These are phyloP conservation scores for Drosophila tristis DNA, from an alignment of 1,140 invertebrate species.

Conservation along the genomic window DNA sequence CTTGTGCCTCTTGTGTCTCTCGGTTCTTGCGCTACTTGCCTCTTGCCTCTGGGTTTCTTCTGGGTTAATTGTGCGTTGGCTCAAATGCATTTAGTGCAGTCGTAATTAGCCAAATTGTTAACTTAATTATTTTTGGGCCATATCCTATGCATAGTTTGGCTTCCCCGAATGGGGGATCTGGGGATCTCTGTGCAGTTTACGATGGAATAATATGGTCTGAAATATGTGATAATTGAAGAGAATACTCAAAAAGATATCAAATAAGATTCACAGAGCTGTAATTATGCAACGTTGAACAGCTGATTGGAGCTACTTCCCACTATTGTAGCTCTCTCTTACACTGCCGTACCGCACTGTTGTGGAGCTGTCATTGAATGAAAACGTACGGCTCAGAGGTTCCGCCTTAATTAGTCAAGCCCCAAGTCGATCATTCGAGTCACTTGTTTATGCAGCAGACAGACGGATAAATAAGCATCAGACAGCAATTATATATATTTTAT, in stretches of 20 bases:
- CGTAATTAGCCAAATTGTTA: slow-evolving; percentile 50
- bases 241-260: slow-evolving; percentile 24
- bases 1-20: slow-evolving; percentile 1
- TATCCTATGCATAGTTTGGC: slow-evolving; percentile 27
- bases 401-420: slow-evolving; percentile 47
- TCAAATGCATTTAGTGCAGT: slow-evolving; percentile 47
- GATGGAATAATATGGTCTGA: too few relatives aligned
- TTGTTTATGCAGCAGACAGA: slow-evolving; percentile 54
- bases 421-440: slow-evolving; percentile 42
- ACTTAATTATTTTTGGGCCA: slow-evolving; percentile 42
- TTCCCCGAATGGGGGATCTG: too few relatives aligned
- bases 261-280: neutral
- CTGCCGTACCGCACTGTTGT: slow-evolving; percentile 10
- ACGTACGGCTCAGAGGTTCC: slow-evolving; percentile 34
- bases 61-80: slow-evolving; percentile 43
- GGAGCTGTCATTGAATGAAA: slow-evolving; percentile 27
- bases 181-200: too few relatives aligned
- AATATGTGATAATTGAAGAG: too few relatives aligned
- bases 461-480: slow-evolving; percentile 44
- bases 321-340: neutral
- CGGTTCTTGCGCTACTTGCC: slow-evolving; percentile 25
- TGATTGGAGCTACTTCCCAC: too few relatives aligned
- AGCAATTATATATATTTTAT: slow-evolving; percentile 71
- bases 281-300: too few relatives aligned
- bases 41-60: neutral